Base-by-base conservation (phyloP, 64 coral and sea anemone genomes). In the Porites lutea region DNA sequence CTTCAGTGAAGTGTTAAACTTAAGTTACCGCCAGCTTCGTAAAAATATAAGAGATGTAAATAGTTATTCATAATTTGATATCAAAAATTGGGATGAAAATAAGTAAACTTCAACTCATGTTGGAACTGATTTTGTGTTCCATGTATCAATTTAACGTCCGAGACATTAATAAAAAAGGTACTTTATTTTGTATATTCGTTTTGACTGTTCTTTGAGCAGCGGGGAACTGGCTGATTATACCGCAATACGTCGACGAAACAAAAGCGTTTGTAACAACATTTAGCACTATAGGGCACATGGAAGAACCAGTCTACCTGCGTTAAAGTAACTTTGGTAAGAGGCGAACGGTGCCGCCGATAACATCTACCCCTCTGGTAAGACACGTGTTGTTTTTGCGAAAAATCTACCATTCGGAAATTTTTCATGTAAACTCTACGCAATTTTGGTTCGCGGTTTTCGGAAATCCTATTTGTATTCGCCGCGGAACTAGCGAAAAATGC, bases 121-220 rank as follows among this genome's bases (percentile, higher is more conserved):
- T 84, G 50, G 0, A 84, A 10, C 9, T 84, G 8, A 20, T 68
- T 50, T n/a, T 65, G 16, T 48, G 16, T 65, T 84, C 22, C 10
- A 77, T 21, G 51, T 78, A 15, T 57, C 57, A 78, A 84, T 76
- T 11, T 51, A 45, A 74, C 46, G 15, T 65, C n/a, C 23, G 8
- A 65, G 79, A 83, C 6, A 52, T 65, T 52, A 68, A 37, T 37
- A n/a, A 21, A 21, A 60, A 22, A 22, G 75, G 46, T 52, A 21
- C 81, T 51, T 78, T 68, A 68, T 52, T 66, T 52, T 84, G 19
- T 48, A 4, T 68, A 84, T 19, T 78, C 52, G 18, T 65, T 65
- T 65, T 4, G 12, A 14, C 15, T 51, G 8, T 15, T 76, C 73
- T 52, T 6, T 76, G 48, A 20, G 9, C 47, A 76, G 48, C 12